Conservation (phyloP, 2,797 vertebrate species). For the Scolopax bukidnonensis region DNA sequence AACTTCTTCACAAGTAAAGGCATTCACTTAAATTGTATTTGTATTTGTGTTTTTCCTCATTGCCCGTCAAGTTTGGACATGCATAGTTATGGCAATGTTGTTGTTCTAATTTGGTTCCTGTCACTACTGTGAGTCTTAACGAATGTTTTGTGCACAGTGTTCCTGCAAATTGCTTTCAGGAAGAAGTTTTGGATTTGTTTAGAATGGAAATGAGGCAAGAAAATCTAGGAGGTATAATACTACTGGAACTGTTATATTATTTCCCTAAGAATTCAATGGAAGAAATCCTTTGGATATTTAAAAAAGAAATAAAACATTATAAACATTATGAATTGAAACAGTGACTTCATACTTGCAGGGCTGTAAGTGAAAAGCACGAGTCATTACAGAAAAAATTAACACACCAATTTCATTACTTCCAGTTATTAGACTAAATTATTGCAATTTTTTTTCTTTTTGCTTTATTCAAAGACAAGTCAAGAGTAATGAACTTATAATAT, state of each 20-base stretch:
- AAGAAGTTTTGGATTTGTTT: background rate
- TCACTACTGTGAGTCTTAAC: background rate
- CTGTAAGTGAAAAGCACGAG: background rate
- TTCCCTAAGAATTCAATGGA: background rate
- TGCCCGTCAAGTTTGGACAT: background rate
- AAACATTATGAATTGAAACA: background rate
- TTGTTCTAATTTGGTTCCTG: conserved; percentile 5
- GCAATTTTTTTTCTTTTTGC: background rate
- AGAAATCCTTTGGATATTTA: background rate
- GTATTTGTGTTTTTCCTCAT: background rate
- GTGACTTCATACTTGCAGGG: background rate
- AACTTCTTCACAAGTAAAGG: background rate
- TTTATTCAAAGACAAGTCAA: background rate
- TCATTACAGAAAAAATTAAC: background rate
- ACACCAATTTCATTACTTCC: background rate
- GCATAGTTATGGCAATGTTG: background rate
- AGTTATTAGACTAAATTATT: background rate
- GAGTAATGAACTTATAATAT: background rate
- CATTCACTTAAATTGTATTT: background rate
- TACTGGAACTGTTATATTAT: background rate
- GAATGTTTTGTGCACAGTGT: background rate
- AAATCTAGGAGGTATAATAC: background rate
- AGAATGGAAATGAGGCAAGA: background rate
- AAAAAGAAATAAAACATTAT: background rate
- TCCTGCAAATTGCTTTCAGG: background rate